Percentiles rank a stretch among this genome's conserved stretches.
Evolutionary conservation across 2,888 invertebrate species (phyloP).

Genomic region (Lottia scabra): DNA sequence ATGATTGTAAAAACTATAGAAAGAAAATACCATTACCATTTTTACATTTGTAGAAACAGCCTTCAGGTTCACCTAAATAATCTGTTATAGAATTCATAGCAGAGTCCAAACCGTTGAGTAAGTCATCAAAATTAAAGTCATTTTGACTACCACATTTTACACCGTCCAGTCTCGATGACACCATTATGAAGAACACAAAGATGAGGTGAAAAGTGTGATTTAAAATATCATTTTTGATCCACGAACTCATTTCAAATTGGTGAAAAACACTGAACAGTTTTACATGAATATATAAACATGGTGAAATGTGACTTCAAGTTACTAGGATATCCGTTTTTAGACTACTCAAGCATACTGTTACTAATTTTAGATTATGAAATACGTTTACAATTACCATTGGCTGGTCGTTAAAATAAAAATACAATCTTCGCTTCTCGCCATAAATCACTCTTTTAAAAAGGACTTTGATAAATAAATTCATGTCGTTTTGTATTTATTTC

Average conservation of each 20-base stretch:
- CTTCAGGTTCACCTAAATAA: constrained; percentile 14
- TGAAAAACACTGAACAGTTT: background rate
- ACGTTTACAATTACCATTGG: no score
- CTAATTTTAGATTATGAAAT: no score
- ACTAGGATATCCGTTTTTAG: no score
- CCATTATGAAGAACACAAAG: background rate
- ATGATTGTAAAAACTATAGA: no score
- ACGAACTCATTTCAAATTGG: background rate
- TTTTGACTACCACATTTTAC: background rate
- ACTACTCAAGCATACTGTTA: no score
- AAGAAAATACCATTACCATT: constrained; percentile 16
- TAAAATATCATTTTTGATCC: background rate
- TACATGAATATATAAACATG: background rate
- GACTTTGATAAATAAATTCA: no score
- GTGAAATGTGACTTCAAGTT: no score
- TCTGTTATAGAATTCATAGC: constrained; percentile 4
- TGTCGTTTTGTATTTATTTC: no score
- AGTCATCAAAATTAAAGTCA: constrained; percentile 13
- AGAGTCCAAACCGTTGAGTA: background rate
- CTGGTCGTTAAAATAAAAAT: no score
- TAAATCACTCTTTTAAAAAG: no score
- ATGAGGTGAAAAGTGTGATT: background rate
- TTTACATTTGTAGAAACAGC: constrained; percentile 19
- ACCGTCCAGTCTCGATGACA: background rate
- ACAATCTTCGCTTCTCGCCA: no score